Conservation (phyloP, 2,888 invertebrate genomes). For the Macrophya alboannulata region DNA sequence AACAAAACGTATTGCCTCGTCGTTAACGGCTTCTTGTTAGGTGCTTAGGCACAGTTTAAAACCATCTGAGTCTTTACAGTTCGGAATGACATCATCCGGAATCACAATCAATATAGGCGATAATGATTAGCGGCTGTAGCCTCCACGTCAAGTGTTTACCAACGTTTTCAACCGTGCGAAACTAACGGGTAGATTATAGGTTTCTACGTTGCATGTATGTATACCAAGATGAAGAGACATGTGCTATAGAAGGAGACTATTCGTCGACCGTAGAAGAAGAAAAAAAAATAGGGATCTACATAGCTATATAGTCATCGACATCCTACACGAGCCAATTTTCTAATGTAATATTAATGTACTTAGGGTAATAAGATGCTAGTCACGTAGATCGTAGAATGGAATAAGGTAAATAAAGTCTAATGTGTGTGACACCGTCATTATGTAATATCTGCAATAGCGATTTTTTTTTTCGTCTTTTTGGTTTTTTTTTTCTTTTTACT, state of each 20-base stretch:
- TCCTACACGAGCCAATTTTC: slow-evolving; percentile 16
- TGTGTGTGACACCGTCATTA: background rate
- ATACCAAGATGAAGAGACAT: slow-evolving; percentile 29
- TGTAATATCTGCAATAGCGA: background rate
- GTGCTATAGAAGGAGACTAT: background rate
- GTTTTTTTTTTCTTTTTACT: background rate
- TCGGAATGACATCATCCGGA: slow-evolving; percentile 50
- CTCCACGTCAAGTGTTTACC: slow-evolving; percentile 49
- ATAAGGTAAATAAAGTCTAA: slow-evolving; percentile 5
- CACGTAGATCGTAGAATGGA: background rate
- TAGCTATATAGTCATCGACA: background rate
- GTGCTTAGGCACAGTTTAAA: slow-evolving; percentile 25
- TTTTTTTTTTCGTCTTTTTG: background rate
- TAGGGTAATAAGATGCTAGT: slow-evolving; percentile 9
- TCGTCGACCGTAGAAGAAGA: background rate
- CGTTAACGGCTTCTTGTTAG: background rate
- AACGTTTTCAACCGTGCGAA: slow-evolving; percentile 52
- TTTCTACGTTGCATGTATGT: background rate
- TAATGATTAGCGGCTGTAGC: slow-evolving; percentile 47
- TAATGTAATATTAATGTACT: slow-evolving; percentile 38
- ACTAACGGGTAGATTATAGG: slow-evolving; percentile 34
- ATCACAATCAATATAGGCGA: slow-evolving; percentile 50
- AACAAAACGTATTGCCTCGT: background rate
- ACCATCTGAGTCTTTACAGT: slow-evolving; percentile 34
- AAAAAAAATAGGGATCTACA: background rate